Evolutionary conservation across 2,113 vertebrate species (phyloP).

Genomic region (Cephalophus harveyi): DNA sequence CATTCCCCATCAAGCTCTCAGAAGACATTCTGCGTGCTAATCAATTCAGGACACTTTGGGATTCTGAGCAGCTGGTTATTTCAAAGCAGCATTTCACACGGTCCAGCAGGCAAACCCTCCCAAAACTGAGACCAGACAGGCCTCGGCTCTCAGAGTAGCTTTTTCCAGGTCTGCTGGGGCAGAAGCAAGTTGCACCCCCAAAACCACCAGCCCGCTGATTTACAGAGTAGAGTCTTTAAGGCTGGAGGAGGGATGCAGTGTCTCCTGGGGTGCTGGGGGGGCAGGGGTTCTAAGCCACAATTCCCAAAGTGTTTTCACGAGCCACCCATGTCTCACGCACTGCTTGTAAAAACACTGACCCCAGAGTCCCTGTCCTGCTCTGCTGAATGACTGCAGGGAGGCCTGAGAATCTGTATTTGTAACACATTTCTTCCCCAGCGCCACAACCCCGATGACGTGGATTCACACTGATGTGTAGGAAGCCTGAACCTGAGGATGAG

Average conservation of each 20-base stretch:
- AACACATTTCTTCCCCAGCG: background rate
- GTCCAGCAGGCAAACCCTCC: background rate
- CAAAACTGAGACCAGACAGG: background rate
- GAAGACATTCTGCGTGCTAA: constrained; percentile 63
- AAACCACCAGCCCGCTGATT: background rate
- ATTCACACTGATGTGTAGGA: background rate
- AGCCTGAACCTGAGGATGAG: background rate
- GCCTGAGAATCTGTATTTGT: background rate
- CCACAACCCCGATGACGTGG: background rate
- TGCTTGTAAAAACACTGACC: background rate
- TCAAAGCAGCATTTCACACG: constrained; percentile 42
- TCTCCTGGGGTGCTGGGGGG: background rate
- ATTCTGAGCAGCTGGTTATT: constrained; percentile 52
- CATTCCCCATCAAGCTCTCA: constrained; percentile 65
- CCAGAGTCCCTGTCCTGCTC: background rate
- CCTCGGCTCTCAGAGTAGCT: background rate
- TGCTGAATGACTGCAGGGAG: background rate
- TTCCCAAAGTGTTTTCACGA: background rate
- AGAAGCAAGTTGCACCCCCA: background rate
- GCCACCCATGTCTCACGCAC: too few relatives aligned
- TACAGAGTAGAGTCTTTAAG: background rate
- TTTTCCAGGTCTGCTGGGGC: background rate
- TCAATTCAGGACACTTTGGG: constrained; percentile 62
- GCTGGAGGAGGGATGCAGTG: background rate
- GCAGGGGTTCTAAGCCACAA: background rate